Conservation (phyloP, 2,888 invertebrate genomes). For the Unio pictorum region DNA sequence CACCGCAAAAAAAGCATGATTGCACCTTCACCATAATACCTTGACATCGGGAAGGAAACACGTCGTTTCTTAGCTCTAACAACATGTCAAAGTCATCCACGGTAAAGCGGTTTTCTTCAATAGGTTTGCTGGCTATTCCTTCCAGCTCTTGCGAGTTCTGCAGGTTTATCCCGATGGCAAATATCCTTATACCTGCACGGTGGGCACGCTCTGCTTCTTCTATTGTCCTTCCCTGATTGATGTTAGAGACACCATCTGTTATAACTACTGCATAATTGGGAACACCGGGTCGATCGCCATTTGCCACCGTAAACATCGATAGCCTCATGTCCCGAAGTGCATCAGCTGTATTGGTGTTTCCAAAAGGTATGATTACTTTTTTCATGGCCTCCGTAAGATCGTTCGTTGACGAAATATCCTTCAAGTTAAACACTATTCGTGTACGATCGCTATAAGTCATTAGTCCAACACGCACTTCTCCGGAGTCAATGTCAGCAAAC, state of each 20-base stretch:
- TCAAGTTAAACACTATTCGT: constrained; percentile 50
- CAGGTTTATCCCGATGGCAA: constrained; percentile 46
- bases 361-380: constrained; percentile 34
- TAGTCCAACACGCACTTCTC: constrained; percentile 42
- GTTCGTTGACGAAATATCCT: constrained; percentile 31
- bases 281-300: constrained; percentile 52
- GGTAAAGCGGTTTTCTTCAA: constrained; percentile 33
- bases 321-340: constrained; percentile 43
- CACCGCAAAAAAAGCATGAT: too few species aligned
- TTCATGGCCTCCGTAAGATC: constrained; percentile 36
- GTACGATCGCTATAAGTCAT: constrained; percentile 45
- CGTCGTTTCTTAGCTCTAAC: constrained; percentile 15
- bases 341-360: constrained; percentile 58
- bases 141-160: constrained; percentile 38
- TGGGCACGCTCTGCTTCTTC: constrained; percentile 36
- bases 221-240: constrained; percentile 35
- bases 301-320: constrained; percentile 40
- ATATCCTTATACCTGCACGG: constrained; percentile 33
- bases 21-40: constrained; percentile 12
- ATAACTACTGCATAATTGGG: constrained; percentile 53
- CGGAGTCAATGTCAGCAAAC: constrained; percentile 32
- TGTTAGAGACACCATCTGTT: constrained; percentile 60
- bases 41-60: constrained; percentile 27
- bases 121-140: constrained; percentile 38
- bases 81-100: constrained; percentile 41